Percentiles rank a stretch among this genome's conserved stretches.
Conservation (phyloP, 2,888 invertebrate genomes). For the Ophion ventricosus region DNA sequence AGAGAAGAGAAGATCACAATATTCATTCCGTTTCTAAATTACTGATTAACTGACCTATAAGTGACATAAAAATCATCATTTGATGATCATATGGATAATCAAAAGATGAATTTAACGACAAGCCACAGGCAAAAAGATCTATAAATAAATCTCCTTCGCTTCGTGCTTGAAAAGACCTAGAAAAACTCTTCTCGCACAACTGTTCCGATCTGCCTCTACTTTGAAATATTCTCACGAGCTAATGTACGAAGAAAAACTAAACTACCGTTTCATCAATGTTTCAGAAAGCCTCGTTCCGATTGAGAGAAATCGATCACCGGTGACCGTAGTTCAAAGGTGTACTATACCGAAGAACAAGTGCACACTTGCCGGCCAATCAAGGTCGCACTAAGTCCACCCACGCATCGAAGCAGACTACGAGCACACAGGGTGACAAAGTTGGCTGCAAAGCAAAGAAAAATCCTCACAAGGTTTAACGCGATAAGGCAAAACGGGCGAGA, state of each 20-base stretch:
- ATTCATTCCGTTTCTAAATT: no score
- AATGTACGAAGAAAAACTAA: background rate
- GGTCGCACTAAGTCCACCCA: background rate
- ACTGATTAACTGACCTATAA: no score
- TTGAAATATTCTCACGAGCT: background rate
- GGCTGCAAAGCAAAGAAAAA: conserved; percentile 1
- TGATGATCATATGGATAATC: no score
- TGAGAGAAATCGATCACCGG: conserved; percentile 17
- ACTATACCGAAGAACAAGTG: conserved; percentile 8
- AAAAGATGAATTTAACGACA: no score
- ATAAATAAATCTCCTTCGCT: no score
- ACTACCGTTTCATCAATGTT: conserved; percentile 28
- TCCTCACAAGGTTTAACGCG: background rate
- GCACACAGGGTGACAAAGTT: no score
- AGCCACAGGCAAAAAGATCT: no score
- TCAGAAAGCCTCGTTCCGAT: conserved; percentile 43
- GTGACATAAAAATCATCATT: no score
- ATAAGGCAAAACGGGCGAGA: conserved; percentile 6
- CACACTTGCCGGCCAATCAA: background rate
- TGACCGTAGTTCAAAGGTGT: conserved; percentile 10
- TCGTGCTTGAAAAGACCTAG: no score
- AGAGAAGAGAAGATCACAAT: no score
- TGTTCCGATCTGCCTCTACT: background rate
- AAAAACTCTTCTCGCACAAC: no score
- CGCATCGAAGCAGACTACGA: background rate